Evolutionary conservation across 2,797 vertebrate species (phyloP).

Genomic region (Chaunax sp.): DNA sequence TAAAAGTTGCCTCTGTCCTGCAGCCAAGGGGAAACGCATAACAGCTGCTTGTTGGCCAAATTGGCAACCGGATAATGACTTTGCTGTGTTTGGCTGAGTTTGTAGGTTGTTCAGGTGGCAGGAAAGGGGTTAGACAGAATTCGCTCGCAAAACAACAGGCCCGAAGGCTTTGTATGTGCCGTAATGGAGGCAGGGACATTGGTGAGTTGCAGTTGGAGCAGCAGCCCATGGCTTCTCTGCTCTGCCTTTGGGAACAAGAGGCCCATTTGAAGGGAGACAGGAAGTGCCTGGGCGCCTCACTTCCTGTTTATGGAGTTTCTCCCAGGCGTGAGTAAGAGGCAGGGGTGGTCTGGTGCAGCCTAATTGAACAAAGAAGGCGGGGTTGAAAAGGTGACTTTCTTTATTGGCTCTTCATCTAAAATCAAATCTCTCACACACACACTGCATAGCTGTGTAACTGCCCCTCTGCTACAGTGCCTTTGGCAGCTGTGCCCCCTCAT

Average conservation of each 20-base stretch:
- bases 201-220: conserved; percentile 5
- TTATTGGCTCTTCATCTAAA: conserved; percentile 6
- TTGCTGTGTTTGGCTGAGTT: conserved; percentile 45
- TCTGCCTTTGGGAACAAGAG: conserved; percentile 65
- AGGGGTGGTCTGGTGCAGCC: conserved; percentile 45
- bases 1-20: conserved; percentile 34
- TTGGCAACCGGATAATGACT: conserved; percentile 58
- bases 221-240: conserved; percentile 25
- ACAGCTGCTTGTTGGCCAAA: conserved; percentile 49
- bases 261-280: conserved; percentile 70
- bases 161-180: conserved; percentile 24
- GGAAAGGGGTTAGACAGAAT: conserved; percentile 50
- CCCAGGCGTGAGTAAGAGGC: conserved; percentile 39
- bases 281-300: conserved; percentile 76
- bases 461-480: conserved; percentile 57
- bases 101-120: conserved; percentile 56
- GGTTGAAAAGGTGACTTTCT: conserved; percentile 34
- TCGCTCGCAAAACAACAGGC: conserved; percentile 38
- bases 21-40: conserved; percentile 33
- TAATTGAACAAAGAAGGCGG: conserved; percentile 51
- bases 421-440: background rate
- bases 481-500: conserved; percentile 59
- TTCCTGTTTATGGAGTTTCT: conserved; percentile 78
- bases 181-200: conserved; percentile 36
- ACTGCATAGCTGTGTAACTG: conserved; percentile 53